A percentile compares a stretch with the other conserved stretches of the same genome.
Conservation (phyloP, 2,113 vertebrate species). For the Gavialis gangeticus region DNA sequence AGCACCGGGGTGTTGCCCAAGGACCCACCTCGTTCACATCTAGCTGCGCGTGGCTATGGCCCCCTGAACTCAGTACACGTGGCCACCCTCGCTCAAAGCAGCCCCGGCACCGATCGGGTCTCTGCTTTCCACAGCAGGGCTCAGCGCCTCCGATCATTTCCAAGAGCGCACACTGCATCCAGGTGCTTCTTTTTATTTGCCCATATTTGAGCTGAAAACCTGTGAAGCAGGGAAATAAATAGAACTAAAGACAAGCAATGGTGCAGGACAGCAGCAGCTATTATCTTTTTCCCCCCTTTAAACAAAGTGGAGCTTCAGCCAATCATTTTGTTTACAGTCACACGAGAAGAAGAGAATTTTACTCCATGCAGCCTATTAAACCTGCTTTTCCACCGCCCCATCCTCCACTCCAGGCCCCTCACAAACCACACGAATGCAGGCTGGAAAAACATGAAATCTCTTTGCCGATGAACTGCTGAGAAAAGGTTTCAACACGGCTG, state of each 20-base stretch:
- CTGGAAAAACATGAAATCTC: slow-evolving; percentile 31
- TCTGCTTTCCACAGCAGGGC: not conserved
- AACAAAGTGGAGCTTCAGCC: slow-evolving; percentile 51
- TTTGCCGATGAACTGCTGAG: slow-evolving; percentile 69
- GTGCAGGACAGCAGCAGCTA: slow-evolving; percentile 6
- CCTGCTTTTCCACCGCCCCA: slow-evolving; percentile 68
- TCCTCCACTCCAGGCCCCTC: slow-evolving; percentile 55
- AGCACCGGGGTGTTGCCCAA: slow-evolving; percentile 19
- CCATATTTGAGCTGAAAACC: slow-evolving; percentile 19
- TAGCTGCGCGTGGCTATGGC: not conserved
- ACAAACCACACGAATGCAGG: slow-evolving; percentile 67
- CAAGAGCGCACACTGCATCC: not conserved
- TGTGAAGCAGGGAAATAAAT: not conserved
- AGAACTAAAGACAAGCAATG: not conserved
- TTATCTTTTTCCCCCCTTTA: not conserved
- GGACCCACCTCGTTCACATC: not conserved
- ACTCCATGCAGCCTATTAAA: slow-evolving; percentile 73
- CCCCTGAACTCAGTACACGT: not conserved
- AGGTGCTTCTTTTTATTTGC: not conserved
- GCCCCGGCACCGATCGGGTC: not conserved
- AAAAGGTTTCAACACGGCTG: slow-evolving; percentile 67
- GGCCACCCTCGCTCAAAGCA: not conserved
- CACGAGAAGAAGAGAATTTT: slow-evolving; percentile 67
- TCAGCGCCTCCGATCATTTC: not conserved
- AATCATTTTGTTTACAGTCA: slow-evolving; percentile 68